A percentile compares a stretch with the other conserved stretches of the same genome.
These are phyloP conservation scores for Cheilosia impressa DNA, from an alignment of 2,888 invertebrate species.

Conservation along the genomic window DNA sequence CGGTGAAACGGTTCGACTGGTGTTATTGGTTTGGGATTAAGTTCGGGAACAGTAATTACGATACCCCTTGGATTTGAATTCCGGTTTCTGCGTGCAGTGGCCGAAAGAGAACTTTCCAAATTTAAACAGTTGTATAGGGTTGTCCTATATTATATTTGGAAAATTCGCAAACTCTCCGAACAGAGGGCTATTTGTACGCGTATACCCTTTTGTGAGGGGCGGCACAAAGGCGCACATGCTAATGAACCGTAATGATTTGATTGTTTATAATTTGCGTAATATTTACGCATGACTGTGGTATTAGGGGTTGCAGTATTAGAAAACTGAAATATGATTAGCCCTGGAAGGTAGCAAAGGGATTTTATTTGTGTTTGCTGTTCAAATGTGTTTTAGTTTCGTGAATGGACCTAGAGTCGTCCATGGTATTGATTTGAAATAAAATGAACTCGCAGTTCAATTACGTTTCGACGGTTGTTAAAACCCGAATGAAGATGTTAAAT, in stretches of 20 bases:
- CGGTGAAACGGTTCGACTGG: conserved; percentile 1
- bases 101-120: background rate
- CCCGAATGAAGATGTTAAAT: no score
- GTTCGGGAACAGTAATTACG: conserved; percentile 5
- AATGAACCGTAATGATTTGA: conserved; percentile 63
- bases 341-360: background rate
- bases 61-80: conserved; percentile 1
- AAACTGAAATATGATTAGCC: background rate
- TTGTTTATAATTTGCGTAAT: conserved; percentile 50
- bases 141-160: background rate
- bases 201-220: conserved; percentile 25
- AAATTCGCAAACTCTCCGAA: conserved; percentile 1
- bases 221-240: conserved; percentile 54
- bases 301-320: background rate
- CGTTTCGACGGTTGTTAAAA: no score
- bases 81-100: background rate
- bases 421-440: no score
- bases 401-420: no score
- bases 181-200: background rate
- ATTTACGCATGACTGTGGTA: conserved; percentile 46
- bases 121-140: conserved; percentile 1
- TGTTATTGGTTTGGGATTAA: conserved; percentile 6
- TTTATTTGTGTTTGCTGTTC: no score
- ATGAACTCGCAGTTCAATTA: no score
- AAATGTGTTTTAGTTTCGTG: no score